phyloP scores from a whole-genome alignment of 2,888 invertebrate genomes.

The Coelinius sp. region DNA sequence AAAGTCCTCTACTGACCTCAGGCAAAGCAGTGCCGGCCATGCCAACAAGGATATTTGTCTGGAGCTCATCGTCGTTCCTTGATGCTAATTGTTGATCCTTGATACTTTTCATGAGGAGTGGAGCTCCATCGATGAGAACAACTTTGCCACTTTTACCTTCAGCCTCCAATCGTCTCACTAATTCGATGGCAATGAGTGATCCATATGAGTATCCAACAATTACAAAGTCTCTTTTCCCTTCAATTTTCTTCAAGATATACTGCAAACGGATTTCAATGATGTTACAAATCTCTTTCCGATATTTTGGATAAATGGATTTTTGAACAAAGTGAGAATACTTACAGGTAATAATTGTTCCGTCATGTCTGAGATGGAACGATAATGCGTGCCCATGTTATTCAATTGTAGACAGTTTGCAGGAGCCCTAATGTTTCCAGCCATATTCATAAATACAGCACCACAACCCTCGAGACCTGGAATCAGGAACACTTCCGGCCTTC shows the following conservation, averaged over 20 bases:
- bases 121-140: slow-evolving; percentile 87
- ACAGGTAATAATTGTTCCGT: slow-evolving; percentile 74
- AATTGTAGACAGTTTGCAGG: slow-evolving; percentile 62
- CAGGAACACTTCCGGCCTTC: slow-evolving; percentile 59
- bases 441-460: slow-evolving; percentile 58
- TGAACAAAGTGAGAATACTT: slow-evolving; percentile 48
- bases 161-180: slow-evolving; percentile 80
- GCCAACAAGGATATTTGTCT: slow-evolving; percentile 75
- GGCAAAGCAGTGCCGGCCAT: slow-evolving; percentile 73
- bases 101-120: slow-evolving; percentile 77
- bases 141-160: slow-evolving; percentile 77
- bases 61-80: slow-evolving; percentile 72
- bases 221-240: slow-evolving; percentile 72
- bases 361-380: slow-evolving; percentile 72
- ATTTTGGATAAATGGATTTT: background rate
- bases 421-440: slow-evolving; percentile 60
- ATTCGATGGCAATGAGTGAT: slow-evolving; percentile 81
- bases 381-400: slow-evolving; percentile 63
- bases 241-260: slow-evolving; percentile 73
- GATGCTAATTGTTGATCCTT: slow-evolving; percentile 72
- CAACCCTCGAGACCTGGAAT: slow-evolving; percentile 70
- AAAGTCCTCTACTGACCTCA: slow-evolving; percentile 64
- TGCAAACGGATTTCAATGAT: slow-evolving; percentile 61
- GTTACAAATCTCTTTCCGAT: background rate
- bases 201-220: slow-evolving; percentile 94